A percentile compares a stretch with the other conserved stretches of the same genome.
Evolutionary conservation across 2,113 vertebrate genomes (phyloP).

Genomic region (Arizona elegans): DNA sequence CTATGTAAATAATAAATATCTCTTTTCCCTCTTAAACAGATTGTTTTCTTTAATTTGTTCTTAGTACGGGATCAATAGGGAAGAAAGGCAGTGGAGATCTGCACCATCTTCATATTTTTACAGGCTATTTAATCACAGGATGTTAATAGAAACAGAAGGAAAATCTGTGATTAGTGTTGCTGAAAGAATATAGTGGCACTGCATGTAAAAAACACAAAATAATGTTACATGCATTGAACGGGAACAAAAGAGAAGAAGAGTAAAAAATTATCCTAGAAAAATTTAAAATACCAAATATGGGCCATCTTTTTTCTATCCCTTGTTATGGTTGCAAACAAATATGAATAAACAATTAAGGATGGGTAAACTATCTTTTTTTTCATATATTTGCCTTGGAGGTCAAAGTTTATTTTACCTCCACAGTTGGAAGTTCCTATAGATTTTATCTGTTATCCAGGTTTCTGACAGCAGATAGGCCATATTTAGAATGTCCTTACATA

Average conservation of each 20-base stretch:
- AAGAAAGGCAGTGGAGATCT: background rate
- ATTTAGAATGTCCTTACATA: background rate
- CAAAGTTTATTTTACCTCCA: background rate
- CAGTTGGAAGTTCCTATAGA: background rate
- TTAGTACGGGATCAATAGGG: background rate
- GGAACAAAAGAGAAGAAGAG: background rate
- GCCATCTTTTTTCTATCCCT: background rate
- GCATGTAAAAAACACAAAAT: background rate
- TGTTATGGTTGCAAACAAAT: background rate
- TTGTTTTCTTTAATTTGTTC: background rate
- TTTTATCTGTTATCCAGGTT: background rate
- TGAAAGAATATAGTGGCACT: background rate
- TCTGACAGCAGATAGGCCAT: background rate
- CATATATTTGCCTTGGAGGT: background rate
- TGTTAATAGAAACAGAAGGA: background rate
- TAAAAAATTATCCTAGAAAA: background rate
- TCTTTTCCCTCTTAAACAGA: background rate
- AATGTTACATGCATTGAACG: background rate
- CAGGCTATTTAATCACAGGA: background rate
- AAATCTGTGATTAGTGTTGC: background rate
- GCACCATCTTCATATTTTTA: background rate
- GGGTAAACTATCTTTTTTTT: background rate
- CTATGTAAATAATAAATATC: background rate
- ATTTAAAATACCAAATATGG: background rate
- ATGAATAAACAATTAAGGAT: background rate